These are phyloP conservation scores for Pomatorhinus ruficollis DNA, from an alignment of 2,113 vertebrate species.

Conservation along the genomic window DNA sequence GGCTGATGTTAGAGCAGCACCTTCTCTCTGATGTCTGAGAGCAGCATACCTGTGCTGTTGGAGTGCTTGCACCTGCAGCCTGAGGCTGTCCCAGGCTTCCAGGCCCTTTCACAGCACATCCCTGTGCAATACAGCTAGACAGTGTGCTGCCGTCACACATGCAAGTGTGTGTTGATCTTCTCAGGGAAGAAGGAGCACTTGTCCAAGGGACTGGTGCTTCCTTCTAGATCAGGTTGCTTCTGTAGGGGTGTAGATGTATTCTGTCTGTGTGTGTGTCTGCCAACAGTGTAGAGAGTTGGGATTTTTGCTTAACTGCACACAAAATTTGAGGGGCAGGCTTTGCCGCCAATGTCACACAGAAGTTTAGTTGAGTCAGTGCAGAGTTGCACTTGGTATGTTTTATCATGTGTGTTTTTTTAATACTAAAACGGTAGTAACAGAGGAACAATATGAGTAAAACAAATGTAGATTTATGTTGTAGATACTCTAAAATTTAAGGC, in stretches of 20 bases:
- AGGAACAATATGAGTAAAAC: background rate
- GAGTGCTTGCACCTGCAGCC: background rate
- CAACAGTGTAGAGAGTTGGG: background rate
- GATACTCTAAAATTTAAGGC: background rate
- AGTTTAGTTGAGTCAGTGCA: background rate
- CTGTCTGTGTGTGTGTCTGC: background rate
- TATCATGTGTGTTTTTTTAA: background rate
- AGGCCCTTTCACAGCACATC: background rate
- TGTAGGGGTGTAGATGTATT: background rate
- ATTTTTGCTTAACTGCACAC: background rate
- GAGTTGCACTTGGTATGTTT: background rate
- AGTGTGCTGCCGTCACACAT: accelerated
- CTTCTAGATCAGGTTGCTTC: background rate
- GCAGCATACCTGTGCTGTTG: background rate
- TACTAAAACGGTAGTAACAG: background rate
- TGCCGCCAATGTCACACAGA: background rate
- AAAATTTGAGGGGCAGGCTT: background rate
- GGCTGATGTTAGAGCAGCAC: background rate
- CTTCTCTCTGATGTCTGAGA: background rate
- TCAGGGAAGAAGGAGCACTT: background rate
- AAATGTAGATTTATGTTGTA: background rate
- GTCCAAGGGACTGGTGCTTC: background rate
- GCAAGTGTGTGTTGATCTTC: accelerated
- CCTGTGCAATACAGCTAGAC: accelerated
- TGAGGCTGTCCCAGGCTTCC: accelerated